Evolutionary conservation across 2,113 vertebrate genomes (phyloP).

Genomic region (Rhinoptilus africanus): DNA sequence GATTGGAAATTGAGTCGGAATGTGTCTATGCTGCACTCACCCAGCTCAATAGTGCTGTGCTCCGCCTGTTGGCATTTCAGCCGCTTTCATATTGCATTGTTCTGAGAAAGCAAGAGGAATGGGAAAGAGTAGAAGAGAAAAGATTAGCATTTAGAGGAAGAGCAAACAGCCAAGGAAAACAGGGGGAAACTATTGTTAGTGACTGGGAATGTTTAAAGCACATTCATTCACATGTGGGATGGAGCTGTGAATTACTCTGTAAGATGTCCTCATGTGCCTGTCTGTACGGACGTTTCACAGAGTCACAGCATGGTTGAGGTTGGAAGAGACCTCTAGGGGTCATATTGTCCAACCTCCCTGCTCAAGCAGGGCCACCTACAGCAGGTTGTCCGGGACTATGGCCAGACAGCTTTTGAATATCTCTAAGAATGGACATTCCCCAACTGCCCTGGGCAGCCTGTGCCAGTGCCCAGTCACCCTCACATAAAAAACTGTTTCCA

Average conservation of each 20-base stretch:
- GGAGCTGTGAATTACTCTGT: background rate
- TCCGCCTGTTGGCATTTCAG: background rate
- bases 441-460: background rate
- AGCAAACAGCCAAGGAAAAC: background rate
- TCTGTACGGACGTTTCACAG: background rate
- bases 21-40: background rate
- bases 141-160: background rate
- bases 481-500: background rate
- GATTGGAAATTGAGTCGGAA: background rate
- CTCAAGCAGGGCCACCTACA: background rate
- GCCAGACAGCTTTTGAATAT: background rate
- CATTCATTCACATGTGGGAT: background rate
- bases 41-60: background rate
- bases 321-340: background rate
- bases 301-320: background rate
- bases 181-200: background rate
- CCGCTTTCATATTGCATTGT: background rate
- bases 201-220: background rate
- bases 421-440: background rate
- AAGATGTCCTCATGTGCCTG: background rate
- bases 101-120: background rate
- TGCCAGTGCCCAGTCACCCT: background rate
- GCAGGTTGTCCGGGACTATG: background rate
- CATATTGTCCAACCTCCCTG: background rate
- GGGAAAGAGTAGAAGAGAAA: background rate